Evolutionary conservation across 2,797 vertebrate genomes (phyloP).

Genomic region (Phoxinus dragarum): DNA sequence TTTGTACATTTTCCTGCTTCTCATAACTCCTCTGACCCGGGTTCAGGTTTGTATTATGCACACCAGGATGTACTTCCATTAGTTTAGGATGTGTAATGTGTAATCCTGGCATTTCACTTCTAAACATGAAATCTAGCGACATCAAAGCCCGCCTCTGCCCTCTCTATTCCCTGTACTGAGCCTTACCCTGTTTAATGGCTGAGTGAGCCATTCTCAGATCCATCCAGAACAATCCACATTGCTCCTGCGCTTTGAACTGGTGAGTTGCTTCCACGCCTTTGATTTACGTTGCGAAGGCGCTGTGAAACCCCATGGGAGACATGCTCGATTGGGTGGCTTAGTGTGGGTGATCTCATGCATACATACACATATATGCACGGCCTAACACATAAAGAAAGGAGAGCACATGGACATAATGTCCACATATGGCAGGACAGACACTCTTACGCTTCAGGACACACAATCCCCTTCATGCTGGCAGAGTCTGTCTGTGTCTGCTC

Average conservation of each 20-base stretch:
- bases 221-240: constrained; percentile 52
- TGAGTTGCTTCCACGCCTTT: constrained; percentile 59
- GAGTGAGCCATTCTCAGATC: constrained; percentile 64
- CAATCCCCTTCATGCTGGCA: constrained; percentile 75
- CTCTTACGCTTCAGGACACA: constrained; percentile 75
- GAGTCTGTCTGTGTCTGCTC: constrained; percentile 67
- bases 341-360: constrained; percentile 37
- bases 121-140: constrained; percentile 65
- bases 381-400: constrained; percentile 12
- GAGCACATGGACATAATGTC: constrained; percentile 53
- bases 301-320: constrained; percentile 24
- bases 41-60: constrained; percentile 36
- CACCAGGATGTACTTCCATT: constrained; percentile 55
- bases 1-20: constrained; percentile 59
- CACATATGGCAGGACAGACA: constrained; percentile 69
- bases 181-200: constrained; percentile 50
- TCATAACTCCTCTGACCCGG: constrained; percentile 53
- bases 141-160: constrained; percentile 67
- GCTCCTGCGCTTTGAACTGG: constrained; percentile 65
- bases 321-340: constrained; percentile 47
- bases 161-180: constrained; percentile 50
- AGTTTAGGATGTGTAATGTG: constrained; percentile 24
- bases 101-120: constrained; percentile 58
- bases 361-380: constrained; percentile 26
- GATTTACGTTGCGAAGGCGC: constrained; percentile 51